A percentile compares a stretch with the other conserved stretches of the same genome.
phyloP scores from a whole-genome alignment of 2,888 invertebrate species.

The Chrysomela aeneicollis region DNA sequence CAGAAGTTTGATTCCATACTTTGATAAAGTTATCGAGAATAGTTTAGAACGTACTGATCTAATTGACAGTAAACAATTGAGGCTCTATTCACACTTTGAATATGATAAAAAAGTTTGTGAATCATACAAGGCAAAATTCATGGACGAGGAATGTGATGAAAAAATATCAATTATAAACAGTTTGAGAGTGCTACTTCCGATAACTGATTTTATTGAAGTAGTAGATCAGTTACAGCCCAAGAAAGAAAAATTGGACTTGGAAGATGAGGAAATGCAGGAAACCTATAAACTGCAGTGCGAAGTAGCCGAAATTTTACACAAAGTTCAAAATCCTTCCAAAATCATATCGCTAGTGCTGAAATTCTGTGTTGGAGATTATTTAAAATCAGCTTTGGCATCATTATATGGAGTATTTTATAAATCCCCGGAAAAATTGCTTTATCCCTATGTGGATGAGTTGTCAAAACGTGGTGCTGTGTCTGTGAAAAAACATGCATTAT shows the following conservation, averaged over 20 bases:
- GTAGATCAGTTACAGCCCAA: slow-evolving; percentile 37
- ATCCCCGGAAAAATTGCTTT: slow-evolving; percentile 37
- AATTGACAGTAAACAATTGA: slow-evolving; percentile 17
- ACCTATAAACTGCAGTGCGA: slow-evolving; percentile 39
- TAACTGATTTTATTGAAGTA: slow-evolving; percentile 36
- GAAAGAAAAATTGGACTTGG: slow-evolving; percentile 37
- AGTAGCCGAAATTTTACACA: slow-evolving; percentile 27
- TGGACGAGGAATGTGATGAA: neutral
- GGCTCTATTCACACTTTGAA: slow-evolving; percentile 32
- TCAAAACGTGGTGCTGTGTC: slow-evolving; percentile 39
- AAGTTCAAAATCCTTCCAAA: slow-evolving; percentile 29
- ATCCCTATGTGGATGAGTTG: slow-evolving; percentile 32
- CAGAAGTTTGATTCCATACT: slow-evolving; percentile 28
- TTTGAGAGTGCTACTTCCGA: slow-evolving; percentile 33
- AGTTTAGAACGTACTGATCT: slow-evolving; percentile 2
- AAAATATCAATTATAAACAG: slow-evolving; percentile 19
- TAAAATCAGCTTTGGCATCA: slow-evolving; percentile 36
- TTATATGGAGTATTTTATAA: slow-evolving; percentile 41
- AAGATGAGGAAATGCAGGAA: slow-evolving; percentile 31
- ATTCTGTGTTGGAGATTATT: slow-evolving; percentile 44
- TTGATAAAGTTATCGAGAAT: slow-evolving; percentile 21
- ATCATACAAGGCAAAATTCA: slow-evolving; percentile 20
- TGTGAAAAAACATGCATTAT: slow-evolving; percentile 43
- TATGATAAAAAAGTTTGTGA: slow-evolving; percentile 33
- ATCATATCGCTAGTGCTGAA: slow-evolving; percentile 35